Evolutionary conservation across 2,113 vertebrate species (phyloP).

Genomic region (Coptodon bakossiorum): DNA sequence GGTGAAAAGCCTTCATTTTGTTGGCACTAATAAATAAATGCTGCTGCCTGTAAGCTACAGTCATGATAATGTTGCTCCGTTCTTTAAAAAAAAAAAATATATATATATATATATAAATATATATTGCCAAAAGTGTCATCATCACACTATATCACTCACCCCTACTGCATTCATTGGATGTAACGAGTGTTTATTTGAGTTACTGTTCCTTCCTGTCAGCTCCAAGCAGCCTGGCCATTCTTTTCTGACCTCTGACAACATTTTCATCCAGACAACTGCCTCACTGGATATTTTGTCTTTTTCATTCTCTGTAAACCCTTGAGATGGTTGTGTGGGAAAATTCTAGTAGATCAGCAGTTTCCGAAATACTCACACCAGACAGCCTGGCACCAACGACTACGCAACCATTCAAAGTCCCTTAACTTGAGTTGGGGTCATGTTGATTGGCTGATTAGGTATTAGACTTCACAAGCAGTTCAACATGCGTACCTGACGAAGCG

Average conservation of each 20-base stretch:
- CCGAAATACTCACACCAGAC: neutral
- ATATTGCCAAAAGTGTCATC: neutral
- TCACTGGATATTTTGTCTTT: neutral
- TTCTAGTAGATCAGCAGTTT: neutral
- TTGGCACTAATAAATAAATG: neutral
- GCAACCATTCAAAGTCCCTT: neutral
- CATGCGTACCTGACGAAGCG: neutral
- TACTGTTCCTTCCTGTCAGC: neutral
- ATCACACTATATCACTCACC: neutral
- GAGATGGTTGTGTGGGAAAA: neutral
- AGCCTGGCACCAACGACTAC: neutral
- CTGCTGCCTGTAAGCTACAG: neutral
- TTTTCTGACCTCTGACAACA: neutral
- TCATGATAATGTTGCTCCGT: neutral
- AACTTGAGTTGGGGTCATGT: neutral
- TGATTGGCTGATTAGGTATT: neutral
- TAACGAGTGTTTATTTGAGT: neutral
- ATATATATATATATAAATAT: accelerated
- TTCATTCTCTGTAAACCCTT: neutral
- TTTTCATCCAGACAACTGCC: neutral
- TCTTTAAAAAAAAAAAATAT: too few relatives aligned
- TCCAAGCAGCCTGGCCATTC: neutral
- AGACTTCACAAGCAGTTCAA: neutral
- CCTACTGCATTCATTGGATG: neutral
- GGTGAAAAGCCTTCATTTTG: neutral